phyloP scores from a whole-genome alignment of 2,888 invertebrate genomes.

The Fragum sueziense region DNA sequence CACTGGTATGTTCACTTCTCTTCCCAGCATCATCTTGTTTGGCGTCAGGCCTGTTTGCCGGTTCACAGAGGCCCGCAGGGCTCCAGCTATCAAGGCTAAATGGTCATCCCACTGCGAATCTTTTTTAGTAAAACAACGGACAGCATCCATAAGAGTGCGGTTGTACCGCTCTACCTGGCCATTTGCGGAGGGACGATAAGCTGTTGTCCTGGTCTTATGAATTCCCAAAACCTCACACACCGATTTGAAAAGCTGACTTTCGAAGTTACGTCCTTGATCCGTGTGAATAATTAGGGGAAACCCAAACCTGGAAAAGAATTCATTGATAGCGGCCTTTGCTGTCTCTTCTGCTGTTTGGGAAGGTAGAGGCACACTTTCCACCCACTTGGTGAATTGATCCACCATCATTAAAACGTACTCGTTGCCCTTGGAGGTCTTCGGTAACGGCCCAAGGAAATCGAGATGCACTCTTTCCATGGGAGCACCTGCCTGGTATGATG shows the following conservation, averaged over 20 bases:
- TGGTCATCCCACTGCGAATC: not conserved
- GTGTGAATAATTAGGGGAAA: conserved; percentile 36
- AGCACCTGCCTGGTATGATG: no score
- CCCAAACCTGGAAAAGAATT: conserved; percentile 44
- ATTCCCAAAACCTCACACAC: not conserved
- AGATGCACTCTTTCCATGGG: no score
- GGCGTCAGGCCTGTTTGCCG: conserved; percentile 8
- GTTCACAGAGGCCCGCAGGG: conserved; percentile 8
- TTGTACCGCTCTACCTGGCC: conserved; percentile 10
- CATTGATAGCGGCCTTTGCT: conserved; percentile 39
- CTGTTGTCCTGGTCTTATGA: not conserved
- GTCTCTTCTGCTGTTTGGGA: conserved; percentile 31
- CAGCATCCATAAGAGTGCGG: conserved; percentile 9
- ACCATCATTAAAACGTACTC: no score
- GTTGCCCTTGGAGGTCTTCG: conserved; percentile 16
- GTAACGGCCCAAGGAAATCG: no score
- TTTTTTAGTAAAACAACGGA: conserved; percentile 1
- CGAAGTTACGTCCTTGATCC: conserved; percentile 38
- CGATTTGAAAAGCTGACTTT: not conserved
- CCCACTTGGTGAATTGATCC: conserved; percentile 35
- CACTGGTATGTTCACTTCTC: conserved; percentile 1
- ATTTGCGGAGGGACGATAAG: conserved; percentile 7
- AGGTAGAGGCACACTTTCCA: not conserved
- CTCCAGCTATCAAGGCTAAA: not conserved
- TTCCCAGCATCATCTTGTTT: conserved; percentile 7